Evolutionary conservation across 2,888 invertebrate genomes (phyloP).

Genomic region (Balanococcus diminutus): DNA sequence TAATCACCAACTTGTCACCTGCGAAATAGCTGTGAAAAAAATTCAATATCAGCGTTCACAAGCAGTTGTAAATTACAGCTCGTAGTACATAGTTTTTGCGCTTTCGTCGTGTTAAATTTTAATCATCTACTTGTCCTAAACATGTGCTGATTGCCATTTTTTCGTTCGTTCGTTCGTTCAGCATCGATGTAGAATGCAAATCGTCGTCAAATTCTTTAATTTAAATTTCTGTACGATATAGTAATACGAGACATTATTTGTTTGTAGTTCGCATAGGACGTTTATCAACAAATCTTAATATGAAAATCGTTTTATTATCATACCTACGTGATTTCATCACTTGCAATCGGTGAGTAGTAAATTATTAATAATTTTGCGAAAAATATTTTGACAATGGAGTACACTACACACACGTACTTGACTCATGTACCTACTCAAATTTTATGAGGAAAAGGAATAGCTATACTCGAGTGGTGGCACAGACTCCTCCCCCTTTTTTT

Average conservation of each 20-base stretch:
- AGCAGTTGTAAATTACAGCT: background rate
- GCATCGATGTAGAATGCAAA: background rate
- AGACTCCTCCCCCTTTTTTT: too few relatives aligned
- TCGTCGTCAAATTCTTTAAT: background rate
- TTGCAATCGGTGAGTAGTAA: background rate
- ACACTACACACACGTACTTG: too few relatives aligned
- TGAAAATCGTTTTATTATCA: background rate
- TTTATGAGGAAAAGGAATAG: too few relatives aligned
- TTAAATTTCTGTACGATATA: too few relatives aligned
- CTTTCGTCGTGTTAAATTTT: background rate
- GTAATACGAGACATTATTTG: too few relatives aligned
- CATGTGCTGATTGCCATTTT: background rate
- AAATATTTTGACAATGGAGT: too few relatives aligned
- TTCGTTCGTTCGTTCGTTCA: background rate
- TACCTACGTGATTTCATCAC: background rate
- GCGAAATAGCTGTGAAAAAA: background rate
- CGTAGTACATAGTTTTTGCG: background rate
- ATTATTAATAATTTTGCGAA: too few relatives aligned
- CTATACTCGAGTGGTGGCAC: too few relatives aligned
- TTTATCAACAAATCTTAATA: background rate
- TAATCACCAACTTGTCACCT: background rate
- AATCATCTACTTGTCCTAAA: background rate
- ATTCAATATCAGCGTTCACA: background rate
- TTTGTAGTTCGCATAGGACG: background rate
- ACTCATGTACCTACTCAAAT: too few relatives aligned